Conservation (phyloP, 2,888 invertebrate species). For the Troglohyphantes excavatus region DNA sequence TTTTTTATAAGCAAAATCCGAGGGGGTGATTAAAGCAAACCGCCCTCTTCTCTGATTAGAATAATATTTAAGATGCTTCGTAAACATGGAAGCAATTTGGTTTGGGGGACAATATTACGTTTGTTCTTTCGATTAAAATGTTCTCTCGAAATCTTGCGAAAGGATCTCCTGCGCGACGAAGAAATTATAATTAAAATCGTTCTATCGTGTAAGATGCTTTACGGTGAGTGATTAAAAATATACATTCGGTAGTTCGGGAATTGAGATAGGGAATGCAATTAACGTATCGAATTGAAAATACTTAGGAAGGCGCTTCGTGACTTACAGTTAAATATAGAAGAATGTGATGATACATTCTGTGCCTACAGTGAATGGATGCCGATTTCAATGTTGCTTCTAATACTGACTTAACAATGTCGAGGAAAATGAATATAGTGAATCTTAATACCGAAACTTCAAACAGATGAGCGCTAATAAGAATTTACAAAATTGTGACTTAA, state of each 20-base stretch:
- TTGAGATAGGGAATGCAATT: background rate
- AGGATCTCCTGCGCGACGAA: background rate
- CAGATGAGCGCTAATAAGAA: too few species aligned
- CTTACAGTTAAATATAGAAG: too few species aligned
- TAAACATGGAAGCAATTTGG: conserved; percentile 9
- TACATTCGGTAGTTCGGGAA: background rate
- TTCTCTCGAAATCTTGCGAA: background rate
- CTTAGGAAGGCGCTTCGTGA: background rate
- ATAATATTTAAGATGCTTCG: background rate
- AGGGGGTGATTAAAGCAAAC: background rate
- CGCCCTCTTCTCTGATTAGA: background rate
- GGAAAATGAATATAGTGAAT: too few species aligned
- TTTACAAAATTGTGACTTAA: too few species aligned
- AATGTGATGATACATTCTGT: too few species aligned
- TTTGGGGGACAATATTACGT: background rate
- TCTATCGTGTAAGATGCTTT: background rate
- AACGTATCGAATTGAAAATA: background rate
- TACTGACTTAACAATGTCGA: too few species aligned
- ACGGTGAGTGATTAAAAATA: background rate
- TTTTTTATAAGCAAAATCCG: background rate
- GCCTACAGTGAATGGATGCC: too few species aligned
- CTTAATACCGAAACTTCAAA: too few species aligned
- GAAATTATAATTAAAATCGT: background rate
- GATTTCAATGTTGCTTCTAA: too few species aligned
- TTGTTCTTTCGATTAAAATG: background rate